Evolutionary conservation across 2,888 invertebrate species (phyloP).

Genomic region (Sphinx pinastri): DNA sequence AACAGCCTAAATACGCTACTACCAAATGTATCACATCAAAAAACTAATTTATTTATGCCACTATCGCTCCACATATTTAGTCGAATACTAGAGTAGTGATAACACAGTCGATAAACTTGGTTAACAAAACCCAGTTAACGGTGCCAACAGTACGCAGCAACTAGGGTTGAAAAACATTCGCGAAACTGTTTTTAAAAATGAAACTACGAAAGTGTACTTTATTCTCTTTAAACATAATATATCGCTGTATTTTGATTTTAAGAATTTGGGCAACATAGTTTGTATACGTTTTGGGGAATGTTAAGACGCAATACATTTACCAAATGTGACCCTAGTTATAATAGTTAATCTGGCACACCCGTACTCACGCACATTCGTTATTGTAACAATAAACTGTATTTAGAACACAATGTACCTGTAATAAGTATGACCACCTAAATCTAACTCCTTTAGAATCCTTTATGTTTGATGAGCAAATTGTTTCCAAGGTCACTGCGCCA

Average conservation of each 20-base stretch:
- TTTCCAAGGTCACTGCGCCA: not conserved
- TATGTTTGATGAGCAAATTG: no score
- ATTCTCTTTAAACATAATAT: no score
- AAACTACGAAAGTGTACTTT: not conserved
- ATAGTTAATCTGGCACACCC: not conserved
- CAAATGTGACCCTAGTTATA: not conserved
- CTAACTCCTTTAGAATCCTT: no score
- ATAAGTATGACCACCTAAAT: not conserved
- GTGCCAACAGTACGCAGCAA: not conserved
- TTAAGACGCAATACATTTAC: no score
- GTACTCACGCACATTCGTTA: not conserved
- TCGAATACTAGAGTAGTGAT: conserved; percentile 1
- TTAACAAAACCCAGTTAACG: not conserved
- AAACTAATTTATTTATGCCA: no score
- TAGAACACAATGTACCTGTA: not conserved
- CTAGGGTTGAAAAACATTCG: not conserved
- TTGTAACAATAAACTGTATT: not conserved
- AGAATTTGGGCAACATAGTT: no score
- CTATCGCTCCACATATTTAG: not conserved
- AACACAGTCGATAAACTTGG: not conserved
- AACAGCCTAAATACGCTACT: no score
- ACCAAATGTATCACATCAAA: no score
- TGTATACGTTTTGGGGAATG: no score
- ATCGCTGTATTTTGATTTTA: no score
- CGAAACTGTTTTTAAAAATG: not conserved